Conservation (phyloP, 2,113 vertebrate species). For the Rutilus rutilus region DNA sequence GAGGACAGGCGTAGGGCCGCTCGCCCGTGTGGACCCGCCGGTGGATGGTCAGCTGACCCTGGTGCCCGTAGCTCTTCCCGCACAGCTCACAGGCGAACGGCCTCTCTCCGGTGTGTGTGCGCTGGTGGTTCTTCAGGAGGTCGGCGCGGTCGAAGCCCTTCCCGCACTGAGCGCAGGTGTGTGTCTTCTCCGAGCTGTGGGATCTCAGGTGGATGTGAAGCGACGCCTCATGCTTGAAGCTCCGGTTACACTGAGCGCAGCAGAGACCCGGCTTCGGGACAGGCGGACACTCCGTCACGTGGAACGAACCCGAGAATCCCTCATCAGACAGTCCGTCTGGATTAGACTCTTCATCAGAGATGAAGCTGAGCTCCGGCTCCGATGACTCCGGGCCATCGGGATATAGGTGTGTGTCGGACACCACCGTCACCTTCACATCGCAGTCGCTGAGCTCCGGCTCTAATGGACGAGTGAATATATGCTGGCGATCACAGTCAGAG, state of each 20-base stretch:
- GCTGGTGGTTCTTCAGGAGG: constrained; percentile 72
- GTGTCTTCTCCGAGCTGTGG: constrained; percentile 58
- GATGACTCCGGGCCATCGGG: too few species aligned
- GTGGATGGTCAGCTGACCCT: constrained; percentile 75
- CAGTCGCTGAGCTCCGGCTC: not conserved
- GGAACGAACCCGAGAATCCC: too few species aligned
- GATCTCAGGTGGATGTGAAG: too few species aligned
- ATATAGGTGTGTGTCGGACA: too few species aligned
- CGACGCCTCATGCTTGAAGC: too few species aligned
- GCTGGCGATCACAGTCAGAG: not conserved
- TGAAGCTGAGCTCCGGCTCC: too few species aligned
- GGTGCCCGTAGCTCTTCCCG: constrained; percentile 71
- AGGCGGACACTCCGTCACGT: too few species aligned
- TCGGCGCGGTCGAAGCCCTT: constrained; percentile 71
- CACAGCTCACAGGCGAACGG: constrained; percentile 73
- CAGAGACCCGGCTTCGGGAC: too few species aligned
- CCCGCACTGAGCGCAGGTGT: constrained; percentile 70
- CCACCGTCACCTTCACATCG: not conserved
- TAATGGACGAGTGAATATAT: constrained; percentile 2
- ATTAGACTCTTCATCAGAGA: not conserved
- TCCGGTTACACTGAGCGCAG: too few species aligned
- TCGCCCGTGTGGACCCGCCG: constrained; percentile 76
- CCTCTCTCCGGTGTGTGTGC: constrained; percentile 73
- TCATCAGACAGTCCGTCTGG: constrained; percentile 19
- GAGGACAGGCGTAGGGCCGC: constrained; percentile 70